Percentiles rank a stretch among this genome's conserved stretches.
Conservation (phyloP, 2,113 vertebrate genomes). For the Deroptyus accipitrinus region DNA sequence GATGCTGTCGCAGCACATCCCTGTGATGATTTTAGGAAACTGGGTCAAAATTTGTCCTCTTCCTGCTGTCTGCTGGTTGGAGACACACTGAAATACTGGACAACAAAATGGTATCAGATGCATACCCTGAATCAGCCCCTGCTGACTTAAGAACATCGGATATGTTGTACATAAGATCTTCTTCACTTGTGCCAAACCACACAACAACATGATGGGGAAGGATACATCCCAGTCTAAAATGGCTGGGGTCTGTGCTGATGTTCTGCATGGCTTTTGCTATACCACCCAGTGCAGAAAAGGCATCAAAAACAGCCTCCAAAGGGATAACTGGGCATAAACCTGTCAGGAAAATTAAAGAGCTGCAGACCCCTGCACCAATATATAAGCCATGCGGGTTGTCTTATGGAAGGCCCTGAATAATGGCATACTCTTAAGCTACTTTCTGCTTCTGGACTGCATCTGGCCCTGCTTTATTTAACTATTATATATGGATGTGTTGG, state of each 20-base stretch:
- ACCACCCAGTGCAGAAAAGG: not conserved
- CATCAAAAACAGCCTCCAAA: not conserved
- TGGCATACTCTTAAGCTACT: constrained; percentile 1
- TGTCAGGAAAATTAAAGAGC: constrained; percentile 49
- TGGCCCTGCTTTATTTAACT: constrained; percentile 43
- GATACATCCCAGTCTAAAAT: not conserved
- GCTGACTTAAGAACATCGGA: not conserved
- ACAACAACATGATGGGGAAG: not conserved
- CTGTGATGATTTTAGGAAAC: not conserved
- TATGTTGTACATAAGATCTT: not conserved
- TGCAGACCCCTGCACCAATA: not conserved
- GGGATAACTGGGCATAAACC: constrained; percentile 30
- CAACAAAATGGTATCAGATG: not conserved
- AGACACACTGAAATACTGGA: not conserved
- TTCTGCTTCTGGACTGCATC: constrained; percentile 41
- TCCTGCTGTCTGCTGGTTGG: not conserved
- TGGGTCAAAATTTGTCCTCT: not conserved
- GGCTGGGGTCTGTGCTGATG: not conserved
- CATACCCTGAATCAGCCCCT: not conserved
- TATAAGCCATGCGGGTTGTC: not conserved
- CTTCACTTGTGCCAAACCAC: not conserved
- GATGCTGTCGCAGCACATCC: not conserved
- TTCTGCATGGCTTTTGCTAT: not conserved
- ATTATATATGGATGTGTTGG: constrained; percentile 47
- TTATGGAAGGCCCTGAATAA: constrained; percentile 31